phyloP scores from a whole-genome alignment of 1,140 invertebrate species.

The Drosophila azteca region DNA sequence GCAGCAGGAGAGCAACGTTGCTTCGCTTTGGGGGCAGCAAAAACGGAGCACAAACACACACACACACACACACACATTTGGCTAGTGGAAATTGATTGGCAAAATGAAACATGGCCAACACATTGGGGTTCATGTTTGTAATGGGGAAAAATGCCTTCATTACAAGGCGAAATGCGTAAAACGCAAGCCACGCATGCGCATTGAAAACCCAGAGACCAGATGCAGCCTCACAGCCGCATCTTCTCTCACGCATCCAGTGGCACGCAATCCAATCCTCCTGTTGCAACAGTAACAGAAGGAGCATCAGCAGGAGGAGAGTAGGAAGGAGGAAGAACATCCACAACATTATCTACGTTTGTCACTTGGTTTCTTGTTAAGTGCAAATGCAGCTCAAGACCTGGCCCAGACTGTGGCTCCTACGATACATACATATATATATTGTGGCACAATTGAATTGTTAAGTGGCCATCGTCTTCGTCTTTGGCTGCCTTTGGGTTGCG shows the following conservation, averaged over 20 bases:
- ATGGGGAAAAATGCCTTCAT: conserved; percentile 80
- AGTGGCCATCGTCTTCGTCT: conserved; percentile 36
- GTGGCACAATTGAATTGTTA: conserved; percentile 78
- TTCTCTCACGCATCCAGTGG: conserved; percentile 44
- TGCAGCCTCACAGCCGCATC: background rate
- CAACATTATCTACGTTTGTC: conserved; percentile 64
- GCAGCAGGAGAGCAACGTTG: conserved; percentile 7
- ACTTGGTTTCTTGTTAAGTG: conserved; percentile 73
- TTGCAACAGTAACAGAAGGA: background rate
- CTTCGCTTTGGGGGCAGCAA: too few species aligned
- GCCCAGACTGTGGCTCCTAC: conserved; percentile 25
- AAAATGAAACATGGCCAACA: conserved; percentile 75
- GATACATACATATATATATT: conserved; percentile 55
- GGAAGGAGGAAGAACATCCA: background rate
- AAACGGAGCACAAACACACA: conserved; percentile 39
- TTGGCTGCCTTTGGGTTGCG: conserved; percentile 44
- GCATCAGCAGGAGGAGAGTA: background rate
- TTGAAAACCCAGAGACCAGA: conserved; percentile 24
- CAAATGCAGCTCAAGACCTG: conserved; percentile 48
- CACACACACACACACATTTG: conserved; percentile 36
- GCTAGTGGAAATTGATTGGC: conserved; percentile 69
- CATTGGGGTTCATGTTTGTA: conserved; percentile 54
- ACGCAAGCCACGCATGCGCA: conserved; percentile 74
- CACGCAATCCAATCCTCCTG: conserved; percentile 53
- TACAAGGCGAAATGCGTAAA: conserved; percentile 75